These are phyloP conservation scores for Neosilurus hyrtlii DNA, from an alignment of 2,797 vertebrate species.

Conservation along the genomic window DNA sequence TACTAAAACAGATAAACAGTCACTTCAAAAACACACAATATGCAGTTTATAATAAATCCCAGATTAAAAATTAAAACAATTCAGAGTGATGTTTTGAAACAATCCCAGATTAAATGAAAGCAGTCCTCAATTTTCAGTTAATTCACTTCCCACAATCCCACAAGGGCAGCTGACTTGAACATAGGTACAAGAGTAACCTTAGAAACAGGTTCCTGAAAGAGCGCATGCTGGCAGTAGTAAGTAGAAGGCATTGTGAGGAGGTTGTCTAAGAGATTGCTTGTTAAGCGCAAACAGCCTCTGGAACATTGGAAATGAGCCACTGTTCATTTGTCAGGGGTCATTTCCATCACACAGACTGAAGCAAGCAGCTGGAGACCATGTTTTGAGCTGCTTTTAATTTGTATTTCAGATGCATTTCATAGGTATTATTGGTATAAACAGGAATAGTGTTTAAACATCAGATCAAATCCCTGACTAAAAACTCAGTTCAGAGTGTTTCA, in stretches of 20 bases:
- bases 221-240: slow-evolving; percentile 4
- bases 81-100: not conserved
- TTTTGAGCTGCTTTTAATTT: slow-evolving; percentile 11
- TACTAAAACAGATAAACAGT: not conserved
- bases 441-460: slow-evolving; percentile 9
- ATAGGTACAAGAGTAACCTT: slow-evolving; percentile 5
- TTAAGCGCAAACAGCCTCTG: slow-evolving; percentile 16
- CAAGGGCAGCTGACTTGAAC: not conserved
- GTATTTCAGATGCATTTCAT: slow-evolving; percentile 11
- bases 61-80: not conserved
- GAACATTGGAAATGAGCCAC: slow-evolving; percentile 15
- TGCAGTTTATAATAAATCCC: not conserved
- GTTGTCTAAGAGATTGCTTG: slow-evolving; percentile 20
- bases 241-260: not conserved
- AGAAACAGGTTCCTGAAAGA: slow-evolving; percentile 15
- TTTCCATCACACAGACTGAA: slow-evolving; percentile 25
- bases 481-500: not conserved
- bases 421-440: slow-evolving; percentile 12
- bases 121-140: not conserved
- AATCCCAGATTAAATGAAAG: not conserved
- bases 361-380: slow-evolving; percentile 17
- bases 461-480: slow-evolving; percentile 4
- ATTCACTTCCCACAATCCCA: not conserved
- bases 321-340: slow-evolving; percentile 31
- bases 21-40: not conserved